These are phyloP conservation scores for Malthinus seriepunctatus DNA, from an alignment of 2,888 invertebrate species.

Conservation along the genomic window DNA sequence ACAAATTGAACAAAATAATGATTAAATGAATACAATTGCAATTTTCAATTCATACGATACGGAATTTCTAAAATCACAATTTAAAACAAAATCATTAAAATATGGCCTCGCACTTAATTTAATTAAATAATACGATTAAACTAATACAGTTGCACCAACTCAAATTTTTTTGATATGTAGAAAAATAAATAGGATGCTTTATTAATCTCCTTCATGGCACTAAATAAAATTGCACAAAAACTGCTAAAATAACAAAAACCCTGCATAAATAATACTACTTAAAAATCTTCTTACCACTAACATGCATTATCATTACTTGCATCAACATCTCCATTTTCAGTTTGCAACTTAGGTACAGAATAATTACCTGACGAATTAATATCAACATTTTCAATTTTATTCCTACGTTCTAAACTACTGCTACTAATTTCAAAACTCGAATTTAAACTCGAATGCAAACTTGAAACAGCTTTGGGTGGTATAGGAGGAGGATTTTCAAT, in stretches of 20 bases:
- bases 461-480: conserved; percentile 46
- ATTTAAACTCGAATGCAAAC: conserved; percentile 40
- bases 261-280: too few relatives aligned
- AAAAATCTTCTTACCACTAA: conserved; percentile 22
- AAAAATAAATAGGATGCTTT: not conserved
- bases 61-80: too few relatives aligned
- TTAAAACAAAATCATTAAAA: too few relatives aligned
- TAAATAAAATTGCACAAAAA: too few relatives aligned
- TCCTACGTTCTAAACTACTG: conserved; percentile 39
- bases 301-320: conserved; percentile 32
- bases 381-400: conserved; percentile 30
- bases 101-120: too few relatives aligned
- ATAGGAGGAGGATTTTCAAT: conserved; percentile 50
- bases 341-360: conserved; percentile 49
- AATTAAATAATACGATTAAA: too few relatives aligned
- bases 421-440: conserved; percentile 45
- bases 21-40: too few relatives aligned
- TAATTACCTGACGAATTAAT: conserved; percentile 49
- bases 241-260: too few relatives aligned
- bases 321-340: conserved; percentile 37
- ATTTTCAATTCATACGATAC: too few relatives aligned
- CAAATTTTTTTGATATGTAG: not conserved
- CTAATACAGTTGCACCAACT: not conserved
- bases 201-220: not conserved
- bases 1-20: too few relatives aligned